Evolutionary conservation across 1,140 invertebrate genomes (phyloP), one percentile per base, ranked within the genome.

Genomic region (Delia radicum): DNA sequence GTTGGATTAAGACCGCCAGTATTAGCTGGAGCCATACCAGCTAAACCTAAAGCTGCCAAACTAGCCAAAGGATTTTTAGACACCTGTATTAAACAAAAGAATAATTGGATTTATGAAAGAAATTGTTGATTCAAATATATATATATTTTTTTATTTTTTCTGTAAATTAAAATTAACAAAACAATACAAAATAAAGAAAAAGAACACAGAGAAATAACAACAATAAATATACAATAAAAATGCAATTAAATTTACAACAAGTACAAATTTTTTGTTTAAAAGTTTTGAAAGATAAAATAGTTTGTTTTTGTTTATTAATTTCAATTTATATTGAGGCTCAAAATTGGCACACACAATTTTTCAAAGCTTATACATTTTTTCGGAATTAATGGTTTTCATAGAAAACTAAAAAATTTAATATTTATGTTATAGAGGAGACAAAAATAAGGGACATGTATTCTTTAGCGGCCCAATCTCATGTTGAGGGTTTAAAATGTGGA

Each of bases 1-100:
- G 94, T 94, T 80, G 94, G 94, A 88, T 95, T 96, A 48, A 96
- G 89, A 80, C 94, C 94, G 78, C 93, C 93, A 73, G 93, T 92
- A 81, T 93, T 94, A 61, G 93, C 90, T 63, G 93, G 93, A 79
- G 93, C 93, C 75, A 96, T 89, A 67, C 94, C 94, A 79, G 94
- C 94, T 4, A 96, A 90, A 75, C 94, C 94, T 74, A 96, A 88
- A 69, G 94, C 94, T 46, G 94, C 94, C 69, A 96, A 88, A 77
- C 94, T 94, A 74, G 94, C 94, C 81, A 96, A 88, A 62, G 94
- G 95, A 86, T 92, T 95, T 85, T 94, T 95, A 78, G 93, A 92
- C 79, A 96, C 84, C 84, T 85, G 76, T 75, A 73, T 65, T 15
- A 55, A 15, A 21, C 2, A 67, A 65, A 48, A 21, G 21, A 46